Conservation (phyloP, 2,113 vertebrate genomes). For the Marmota monax region DNA sequence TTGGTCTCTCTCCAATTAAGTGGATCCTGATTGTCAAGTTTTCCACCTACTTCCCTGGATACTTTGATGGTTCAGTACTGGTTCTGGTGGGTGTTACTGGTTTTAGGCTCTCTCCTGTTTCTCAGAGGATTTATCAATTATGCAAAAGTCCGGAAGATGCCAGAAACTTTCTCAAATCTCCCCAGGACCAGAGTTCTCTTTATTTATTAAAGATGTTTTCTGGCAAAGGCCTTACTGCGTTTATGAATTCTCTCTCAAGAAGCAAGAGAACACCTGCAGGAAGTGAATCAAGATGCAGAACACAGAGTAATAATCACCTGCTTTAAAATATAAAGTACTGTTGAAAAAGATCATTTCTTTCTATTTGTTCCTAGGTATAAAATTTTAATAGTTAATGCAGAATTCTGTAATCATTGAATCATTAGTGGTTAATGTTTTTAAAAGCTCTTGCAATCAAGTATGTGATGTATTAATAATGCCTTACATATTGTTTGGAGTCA, state of each 20-base stretch:
- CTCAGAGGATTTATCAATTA: slow-evolving; percentile 99
- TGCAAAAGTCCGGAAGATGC: slow-evolving; percentile 98
- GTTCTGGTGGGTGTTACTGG: slow-evolving; percentile 99
- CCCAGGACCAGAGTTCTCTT: slow-evolving; percentile 98
- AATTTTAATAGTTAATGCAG: slow-evolving; percentile 92
- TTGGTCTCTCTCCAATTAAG: slow-evolving; percentile 98
- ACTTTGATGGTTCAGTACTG: slow-evolving; percentile 99
- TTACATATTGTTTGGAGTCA: slow-evolving; percentile 88
- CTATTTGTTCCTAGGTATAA: slow-evolving; percentile 93
- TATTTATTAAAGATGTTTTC: slow-evolving; percentile 97
- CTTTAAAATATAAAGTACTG: slow-evolving; percentile 89
- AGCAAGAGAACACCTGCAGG: slow-evolving; percentile 86
- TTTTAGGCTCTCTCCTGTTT: slow-evolving; percentile 97
- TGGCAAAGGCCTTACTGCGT: slow-evolving; percentile 90
- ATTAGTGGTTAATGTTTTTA: slow-evolving; percentile 93
- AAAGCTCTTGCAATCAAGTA: slow-evolving; percentile 92
- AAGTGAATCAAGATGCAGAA: slow-evolving; percentile 72
- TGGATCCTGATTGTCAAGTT: slow-evolving; percentile 99
- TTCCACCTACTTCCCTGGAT: slow-evolving; percentile 98
- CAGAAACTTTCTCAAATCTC: slow-evolving; percentile 95
- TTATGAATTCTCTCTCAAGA: slow-evolving; percentile 86
- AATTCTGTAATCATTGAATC: slow-evolving; percentile 92
- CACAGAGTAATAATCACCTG: slow-evolving; percentile 89
- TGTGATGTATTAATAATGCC: slow-evolving; percentile 91
- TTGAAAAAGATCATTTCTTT: slow-evolving; percentile 88